Conservation (phyloP, 92 coral and sea anemone genomes). For the Heliopora coerulea region DNA sequence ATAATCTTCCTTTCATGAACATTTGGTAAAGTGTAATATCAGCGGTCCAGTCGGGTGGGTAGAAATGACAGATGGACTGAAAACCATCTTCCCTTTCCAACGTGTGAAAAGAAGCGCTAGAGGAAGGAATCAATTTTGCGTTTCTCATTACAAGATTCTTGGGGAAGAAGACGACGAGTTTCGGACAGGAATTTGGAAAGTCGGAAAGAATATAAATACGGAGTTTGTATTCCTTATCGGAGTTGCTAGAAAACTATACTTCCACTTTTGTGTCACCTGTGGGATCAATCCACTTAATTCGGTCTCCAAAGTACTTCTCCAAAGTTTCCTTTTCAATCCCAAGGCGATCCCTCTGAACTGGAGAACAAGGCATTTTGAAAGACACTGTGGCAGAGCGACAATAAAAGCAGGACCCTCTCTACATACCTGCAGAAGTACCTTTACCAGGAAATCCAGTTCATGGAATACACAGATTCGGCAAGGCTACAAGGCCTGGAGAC, state of each 20-base stretch:
- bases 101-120: constrained; percentile 10
- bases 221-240: constrained; percentile 11
- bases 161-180: constrained; percentile 33
- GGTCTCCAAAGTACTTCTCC: constrained; percentile 50
- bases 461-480: too few relatives aligned
- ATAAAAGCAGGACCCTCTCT: too few relatives aligned
- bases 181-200: constrained; percentile 51
- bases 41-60: constrained; percentile 26
- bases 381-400: too few relatives aligned
- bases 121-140: not conserved
- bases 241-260: constrained; percentile 21
- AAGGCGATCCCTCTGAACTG: constrained; percentile 53
- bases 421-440: too few relatives aligned
- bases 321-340: constrained; percentile 58
- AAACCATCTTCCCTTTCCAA: constrained; percentile 24
- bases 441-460: too few relatives aligned
- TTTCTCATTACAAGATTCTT: not conserved
- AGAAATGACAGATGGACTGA: constrained; percentile 37
- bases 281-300: constrained; percentile 67
- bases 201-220: constrained; percentile 38
- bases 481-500: too few relatives aligned
- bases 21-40: constrained; percentile 46
- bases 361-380: constrained; percentile 66
- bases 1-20: constrained; percentile 48
- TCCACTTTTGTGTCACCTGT: constrained; percentile 51